These are phyloP conservation scores for Latrodectus elegans DNA, from an alignment of 2,888 invertebrate genomes.

Conservation along the genomic window DNA sequence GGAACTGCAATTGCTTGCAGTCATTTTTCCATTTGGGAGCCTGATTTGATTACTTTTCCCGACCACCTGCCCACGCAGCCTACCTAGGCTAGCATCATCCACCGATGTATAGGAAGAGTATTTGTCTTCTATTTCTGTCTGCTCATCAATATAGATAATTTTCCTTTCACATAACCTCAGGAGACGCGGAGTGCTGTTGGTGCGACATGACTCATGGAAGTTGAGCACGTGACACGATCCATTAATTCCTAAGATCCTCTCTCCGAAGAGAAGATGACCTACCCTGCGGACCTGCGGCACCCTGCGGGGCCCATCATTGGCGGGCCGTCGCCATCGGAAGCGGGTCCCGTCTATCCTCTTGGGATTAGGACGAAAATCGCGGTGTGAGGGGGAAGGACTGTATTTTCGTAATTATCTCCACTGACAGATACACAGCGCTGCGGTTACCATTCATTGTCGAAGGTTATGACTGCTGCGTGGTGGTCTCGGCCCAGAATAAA, in stretches of 20 bases:
- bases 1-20: too few relatives aligned
- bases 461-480: too few relatives aligned
- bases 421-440: too few relatives aligned
- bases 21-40: too few relatives aligned
- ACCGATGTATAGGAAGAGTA: too few relatives aligned
- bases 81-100: too few relatives aligned
- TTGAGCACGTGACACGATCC: constrained; percentile 20
- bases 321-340: neutral
- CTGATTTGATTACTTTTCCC: too few relatives aligned
- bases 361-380: constrained; percentile 28
- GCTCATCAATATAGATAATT: too few relatives aligned
- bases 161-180: neutral
- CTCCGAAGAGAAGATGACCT: constrained; percentile 33
- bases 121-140: too few relatives aligned
- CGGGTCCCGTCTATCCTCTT: neutral
- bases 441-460: too few relatives aligned
- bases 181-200: neutral
- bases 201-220: constrained; percentile 38
- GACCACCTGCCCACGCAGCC: too few relatives aligned
- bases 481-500: too few relatives aligned
- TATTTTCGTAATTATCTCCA: neutral
- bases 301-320: constrained; percentile 6
- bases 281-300: constrained; percentile 21
- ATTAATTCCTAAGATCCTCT: constrained; percentile 31
- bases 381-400: constrained; percentile 18